Percentiles rank a stretch among this genome's conserved stretches.
Conservation (phyloP, 2,113 vertebrate genomes). For the Ahaetulla prasina region DNA sequence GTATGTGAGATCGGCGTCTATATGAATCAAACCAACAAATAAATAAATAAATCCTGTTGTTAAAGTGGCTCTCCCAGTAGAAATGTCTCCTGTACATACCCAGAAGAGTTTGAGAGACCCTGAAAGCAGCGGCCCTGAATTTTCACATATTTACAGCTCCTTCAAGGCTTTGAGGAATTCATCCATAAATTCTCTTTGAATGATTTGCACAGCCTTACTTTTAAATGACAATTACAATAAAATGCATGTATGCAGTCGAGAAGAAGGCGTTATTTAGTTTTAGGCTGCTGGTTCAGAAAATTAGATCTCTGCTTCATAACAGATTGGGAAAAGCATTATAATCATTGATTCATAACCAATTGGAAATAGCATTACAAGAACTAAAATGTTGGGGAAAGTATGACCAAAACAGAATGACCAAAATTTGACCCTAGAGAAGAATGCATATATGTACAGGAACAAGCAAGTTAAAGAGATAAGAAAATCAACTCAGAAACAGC, state of each 20-base stretch:
- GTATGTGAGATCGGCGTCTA: neutral
- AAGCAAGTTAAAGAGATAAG: neutral
- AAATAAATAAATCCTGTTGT: neutral
- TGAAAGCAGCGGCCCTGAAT: neutral
- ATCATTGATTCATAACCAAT: neutral
- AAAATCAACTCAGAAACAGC: neutral
- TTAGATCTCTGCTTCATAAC: neutral
- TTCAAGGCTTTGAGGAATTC: neutral
- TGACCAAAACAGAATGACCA: neutral
- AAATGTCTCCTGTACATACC: neutral
- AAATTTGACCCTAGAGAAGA: neutral
- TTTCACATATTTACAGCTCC: neutral
- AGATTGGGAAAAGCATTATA: neutral
- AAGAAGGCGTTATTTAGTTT: neutral
- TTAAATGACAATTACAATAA: neutral
- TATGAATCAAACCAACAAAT: neutral
- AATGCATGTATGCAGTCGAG: neutral
- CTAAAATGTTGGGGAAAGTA: neutral
- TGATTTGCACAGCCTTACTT: neutral
- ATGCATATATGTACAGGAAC: neutral
- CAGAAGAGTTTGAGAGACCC: neutral
- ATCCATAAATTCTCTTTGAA: neutral
- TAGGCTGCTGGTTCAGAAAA: neutral
- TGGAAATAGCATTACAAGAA: neutral
- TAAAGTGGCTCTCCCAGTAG: neutral